Evolutionary conservation across 2,888 invertebrate species (phyloP), one percentile per base, ranked within the genome.

Genomic region (Galerucella calmariensis): DNA sequence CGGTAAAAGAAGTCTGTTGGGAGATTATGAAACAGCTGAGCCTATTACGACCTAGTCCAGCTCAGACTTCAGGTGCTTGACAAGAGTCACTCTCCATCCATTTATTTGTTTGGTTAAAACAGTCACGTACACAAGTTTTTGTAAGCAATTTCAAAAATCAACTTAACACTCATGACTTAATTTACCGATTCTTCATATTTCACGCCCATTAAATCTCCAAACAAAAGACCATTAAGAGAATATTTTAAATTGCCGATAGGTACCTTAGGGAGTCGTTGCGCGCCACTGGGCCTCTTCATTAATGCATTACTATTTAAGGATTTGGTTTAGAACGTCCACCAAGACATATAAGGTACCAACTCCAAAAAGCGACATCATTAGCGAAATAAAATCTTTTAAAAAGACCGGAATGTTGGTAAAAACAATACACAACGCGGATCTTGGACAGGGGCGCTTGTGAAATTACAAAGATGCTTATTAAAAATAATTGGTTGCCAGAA

Each of bases 311-410:
- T 77, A 71, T 76, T 77, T 78, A 78, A 81, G 77, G 78, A 75
- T 75, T 74, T 76, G 74, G 76, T 75, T 74, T 76, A 75, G 76
- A 78, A 77, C 75, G 69, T 69, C 67, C 75, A 76, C 75, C 77
- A 67, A 78, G 76, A 79, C 82, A 72, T 81, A 81, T 81, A 81
- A 77, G 81, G 82, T 67, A 72, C 69, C 67, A 69, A 80, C 78
- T 80, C 84, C 83, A 82, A 84, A 84, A 83, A 83, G 81, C 83
- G 84, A 81, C 84, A 85, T 85, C 85, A 84, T 85, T 85, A 85
- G 82, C 81, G 81, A 79, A 77, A 78, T 76, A 76, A 81, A 81
- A 81, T 78, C 76, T 79, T 75, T 70, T 76, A 76, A 65, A 73
- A 69, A 66, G 74, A 76, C 81, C 80, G 81, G 78, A 80, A 78